Percentiles rank a stretch among this genome's conserved stretches.
phyloP scores from a whole-genome alignment of 2,113 vertebrate species.

The Hydropotes inermis region DNA sequence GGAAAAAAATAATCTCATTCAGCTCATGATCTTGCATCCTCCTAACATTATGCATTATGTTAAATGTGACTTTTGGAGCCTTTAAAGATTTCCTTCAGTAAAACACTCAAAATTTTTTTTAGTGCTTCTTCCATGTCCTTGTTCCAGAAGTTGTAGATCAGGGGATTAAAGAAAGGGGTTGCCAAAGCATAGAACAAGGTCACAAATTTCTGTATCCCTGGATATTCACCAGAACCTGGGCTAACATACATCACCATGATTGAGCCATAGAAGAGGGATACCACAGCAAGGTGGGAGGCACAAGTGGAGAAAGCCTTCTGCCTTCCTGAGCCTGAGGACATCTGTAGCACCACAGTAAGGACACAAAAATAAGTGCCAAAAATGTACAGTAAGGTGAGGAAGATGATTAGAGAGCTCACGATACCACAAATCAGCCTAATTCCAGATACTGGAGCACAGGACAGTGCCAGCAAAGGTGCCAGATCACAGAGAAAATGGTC shows the following conservation, averaged over 20 bases:
- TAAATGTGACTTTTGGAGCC: not conserved
- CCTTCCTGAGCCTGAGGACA: not conserved
- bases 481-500: slow-evolving; percentile 53
- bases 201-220: slow-evolving; percentile 34
- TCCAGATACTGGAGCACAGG: slow-evolving; percentile 13
- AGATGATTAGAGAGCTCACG: slow-evolving; percentile 4
- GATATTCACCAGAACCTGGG: not conserved
- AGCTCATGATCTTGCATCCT: not conserved
- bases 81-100: not conserved
- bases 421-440: not conserved
- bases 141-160: slow-evolving; percentile 39
- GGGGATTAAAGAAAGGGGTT: slow-evolving; percentile 23
- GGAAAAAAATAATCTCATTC: not conserved
- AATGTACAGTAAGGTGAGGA: slow-evolving; percentile 44
- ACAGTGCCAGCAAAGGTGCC: slow-evolving; percentile 16
- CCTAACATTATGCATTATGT: not conserved
- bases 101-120: not conserved
- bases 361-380: slow-evolving; percentile 19
- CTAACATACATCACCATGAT: slow-evolving; percentile 37
- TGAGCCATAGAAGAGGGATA: slow-evolving; percentile 51
- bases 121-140: slow-evolving; percentile 45
- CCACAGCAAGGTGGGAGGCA: slow-evolving; percentile 45
- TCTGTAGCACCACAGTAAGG: not conserved
- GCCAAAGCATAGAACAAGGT: slow-evolving; percentile 33
- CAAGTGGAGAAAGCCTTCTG: slow-evolving; percentile 41